Evolutionary conservation across 1,140 invertebrate species (phyloP).

Genomic region (Chlorops oryzae): DNA sequence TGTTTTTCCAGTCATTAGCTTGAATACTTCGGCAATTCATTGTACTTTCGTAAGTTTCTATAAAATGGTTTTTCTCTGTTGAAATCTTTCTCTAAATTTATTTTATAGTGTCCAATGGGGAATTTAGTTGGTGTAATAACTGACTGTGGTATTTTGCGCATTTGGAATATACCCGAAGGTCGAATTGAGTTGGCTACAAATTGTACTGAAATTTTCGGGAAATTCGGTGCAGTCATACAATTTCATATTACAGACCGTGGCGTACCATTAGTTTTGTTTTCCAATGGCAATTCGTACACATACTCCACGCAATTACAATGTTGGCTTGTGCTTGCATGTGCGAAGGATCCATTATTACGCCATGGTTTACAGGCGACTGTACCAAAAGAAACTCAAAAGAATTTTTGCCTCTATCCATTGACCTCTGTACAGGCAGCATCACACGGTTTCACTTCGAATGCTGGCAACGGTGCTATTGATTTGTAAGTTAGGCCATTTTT

Average conservation of each 20-base stretch:
- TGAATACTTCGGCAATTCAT: slow-evolving; percentile 31
- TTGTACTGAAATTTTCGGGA: slow-evolving; percentile 30
- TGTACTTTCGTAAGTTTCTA: slow-evolving; percentile 40
- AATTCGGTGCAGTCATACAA: slow-evolving; percentile 28
- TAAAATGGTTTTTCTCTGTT: background rate
- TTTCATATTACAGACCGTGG: slow-evolving; percentile 42
- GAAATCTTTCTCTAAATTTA: slow-evolving; percentile 4
- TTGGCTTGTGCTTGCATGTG: slow-evolving; percentile 41
- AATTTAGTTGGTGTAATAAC: slow-evolving; percentile 37
- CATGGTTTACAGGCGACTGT: slow-evolving; percentile 35
- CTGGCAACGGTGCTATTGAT: slow-evolving; percentile 28
- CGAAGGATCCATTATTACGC: slow-evolving; percentile 40
- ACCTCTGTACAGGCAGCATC: slow-evolving; percentile 37
- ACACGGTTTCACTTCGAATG: slow-evolving; percentile 29
- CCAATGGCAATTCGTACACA: slow-evolving; percentile 39
- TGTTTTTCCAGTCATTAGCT: slow-evolving; percentile 35
- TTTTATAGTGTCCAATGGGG: slow-evolving; percentile 29
- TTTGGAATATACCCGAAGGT: slow-evolving; percentile 33
- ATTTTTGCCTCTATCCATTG: slow-evolving; percentile 31
- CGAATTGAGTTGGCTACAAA: slow-evolving; percentile 23
- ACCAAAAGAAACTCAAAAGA: slow-evolving; percentile 34
- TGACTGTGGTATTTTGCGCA: slow-evolving; percentile 34
- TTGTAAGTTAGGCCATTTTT: slow-evolving; percentile 26
- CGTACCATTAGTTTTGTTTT: slow-evolving; percentile 35
- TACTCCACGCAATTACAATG: slow-evolving; percentile 35